Conservation (phyloP, 2,113 vertebrate genomes). For the Grantiella picta region DNA sequence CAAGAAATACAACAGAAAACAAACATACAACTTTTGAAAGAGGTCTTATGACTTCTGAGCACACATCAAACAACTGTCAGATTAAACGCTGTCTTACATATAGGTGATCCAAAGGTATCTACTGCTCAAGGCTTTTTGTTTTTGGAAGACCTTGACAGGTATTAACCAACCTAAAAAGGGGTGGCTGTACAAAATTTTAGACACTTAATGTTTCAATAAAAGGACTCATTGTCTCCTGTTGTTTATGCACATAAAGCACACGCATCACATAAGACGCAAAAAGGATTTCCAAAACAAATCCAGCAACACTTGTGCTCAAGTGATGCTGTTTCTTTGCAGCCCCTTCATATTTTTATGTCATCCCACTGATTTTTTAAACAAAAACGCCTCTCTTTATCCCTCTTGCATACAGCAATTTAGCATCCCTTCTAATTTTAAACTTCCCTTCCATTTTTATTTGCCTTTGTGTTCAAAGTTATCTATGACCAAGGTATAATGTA, state of each 20-base stretch:
- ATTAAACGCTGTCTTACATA: background rate
- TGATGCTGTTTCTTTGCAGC: background rate
- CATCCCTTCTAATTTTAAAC: background rate
- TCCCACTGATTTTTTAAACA: background rate
- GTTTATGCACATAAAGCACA: background rate
- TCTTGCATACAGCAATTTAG: background rate
- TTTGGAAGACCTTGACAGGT: background rate
- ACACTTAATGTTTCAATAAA: background rate
- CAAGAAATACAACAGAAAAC: background rate
- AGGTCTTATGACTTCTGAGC: background rate
- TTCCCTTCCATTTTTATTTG: background rate
- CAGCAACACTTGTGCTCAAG: background rate
- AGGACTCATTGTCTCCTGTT: background rate
- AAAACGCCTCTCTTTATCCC: background rate
- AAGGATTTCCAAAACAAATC: background rate
- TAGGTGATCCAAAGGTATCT: background rate
- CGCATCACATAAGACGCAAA: background rate
- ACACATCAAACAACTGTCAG: background rate
- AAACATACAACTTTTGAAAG: background rate
- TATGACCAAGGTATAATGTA: background rate
- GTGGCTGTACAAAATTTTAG: background rate
- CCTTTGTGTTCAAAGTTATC: background rate
- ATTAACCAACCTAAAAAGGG: background rate
- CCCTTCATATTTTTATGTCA: background rate
- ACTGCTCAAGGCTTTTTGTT: background rate